These are phyloP conservation scores for Nemotelus nigrinus DNA, from an alignment of 2,888 invertebrate genomes.

Conservation along the genomic window DNA sequence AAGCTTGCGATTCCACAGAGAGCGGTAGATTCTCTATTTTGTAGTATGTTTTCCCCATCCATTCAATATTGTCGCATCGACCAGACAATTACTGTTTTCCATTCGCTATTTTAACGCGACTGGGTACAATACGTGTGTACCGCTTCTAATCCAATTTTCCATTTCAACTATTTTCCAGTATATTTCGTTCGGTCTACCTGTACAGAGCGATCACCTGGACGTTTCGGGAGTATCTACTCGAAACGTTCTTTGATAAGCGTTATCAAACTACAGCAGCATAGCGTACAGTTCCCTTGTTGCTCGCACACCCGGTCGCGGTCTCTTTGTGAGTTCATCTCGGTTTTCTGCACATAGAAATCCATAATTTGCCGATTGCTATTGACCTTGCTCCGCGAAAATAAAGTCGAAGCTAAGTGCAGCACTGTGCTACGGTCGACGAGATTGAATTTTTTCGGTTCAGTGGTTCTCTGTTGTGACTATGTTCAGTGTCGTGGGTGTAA, in stretches of 20 bases:
- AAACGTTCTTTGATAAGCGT: slow-evolving; percentile 10
- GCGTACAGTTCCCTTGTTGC: background rate
- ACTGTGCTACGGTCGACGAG: background rate
- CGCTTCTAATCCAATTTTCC: slow-evolving; percentile 25
- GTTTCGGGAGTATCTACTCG: background rate
- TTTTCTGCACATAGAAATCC: background rate
- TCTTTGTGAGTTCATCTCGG: background rate
- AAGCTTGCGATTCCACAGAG: no score
- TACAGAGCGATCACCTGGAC: background rate
- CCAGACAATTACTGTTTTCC: background rate
- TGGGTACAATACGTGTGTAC: background rate
- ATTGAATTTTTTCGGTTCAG: background rate
- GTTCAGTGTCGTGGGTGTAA: background rate
- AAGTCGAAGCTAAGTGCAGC: background rate
- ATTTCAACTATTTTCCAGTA: background rate
- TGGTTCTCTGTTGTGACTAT: background rate
- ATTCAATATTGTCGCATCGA: background rate
- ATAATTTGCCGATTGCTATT: background rate
- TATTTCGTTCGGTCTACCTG: background rate
- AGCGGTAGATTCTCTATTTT: no score
- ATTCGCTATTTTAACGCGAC: background rate
- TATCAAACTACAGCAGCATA: slow-evolving; percentile 11
- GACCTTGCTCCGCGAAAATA: background rate
- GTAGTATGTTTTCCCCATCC: background rate
- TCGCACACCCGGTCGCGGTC: background rate